Conservation (phyloP, 2,797 vertebrate genomes). For the Hoplostethus mediterraneus region DNA sequence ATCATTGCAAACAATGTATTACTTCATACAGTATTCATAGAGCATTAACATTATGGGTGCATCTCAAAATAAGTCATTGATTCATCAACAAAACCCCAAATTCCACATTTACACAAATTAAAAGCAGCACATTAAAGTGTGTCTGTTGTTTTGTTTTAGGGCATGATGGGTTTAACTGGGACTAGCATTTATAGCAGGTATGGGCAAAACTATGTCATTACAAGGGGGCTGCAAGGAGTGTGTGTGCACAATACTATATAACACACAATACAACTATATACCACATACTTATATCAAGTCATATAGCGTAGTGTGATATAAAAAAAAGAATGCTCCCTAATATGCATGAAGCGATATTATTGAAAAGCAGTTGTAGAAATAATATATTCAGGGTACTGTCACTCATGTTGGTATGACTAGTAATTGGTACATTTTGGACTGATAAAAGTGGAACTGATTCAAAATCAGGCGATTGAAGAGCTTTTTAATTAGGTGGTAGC, state of each 20-base stretch:
- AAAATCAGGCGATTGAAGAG: background rate
- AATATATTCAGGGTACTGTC: too few species aligned
- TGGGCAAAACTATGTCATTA: background rate
- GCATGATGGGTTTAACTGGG: background rate
- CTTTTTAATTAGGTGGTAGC: background rate
- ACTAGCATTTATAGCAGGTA: background rate
- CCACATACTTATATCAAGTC: too few species aligned
- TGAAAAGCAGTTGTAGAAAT: constrained; percentile 12
- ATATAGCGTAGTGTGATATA: too few species aligned
- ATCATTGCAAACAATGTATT: background rate
- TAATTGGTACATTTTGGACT: background rate
- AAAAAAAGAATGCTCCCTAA: too few species aligned
- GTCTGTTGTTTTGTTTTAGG: background rate
- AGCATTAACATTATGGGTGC: background rate
- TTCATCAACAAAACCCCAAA: background rate
- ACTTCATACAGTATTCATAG: background rate
- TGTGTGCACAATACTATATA: too few species aligned
- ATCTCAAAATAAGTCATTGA: background rate
- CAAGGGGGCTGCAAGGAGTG: background rate
- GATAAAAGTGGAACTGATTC: background rate
- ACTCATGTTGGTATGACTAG: too few species aligned
- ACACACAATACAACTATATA: too few species aligned
- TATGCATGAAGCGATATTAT: background rate
- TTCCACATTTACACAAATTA: background rate
- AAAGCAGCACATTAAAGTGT: background rate